Evolutionary conservation across 2,797 vertebrate genomes (phyloP).

Genomic region (Lycodopsis pacificus): DNA sequence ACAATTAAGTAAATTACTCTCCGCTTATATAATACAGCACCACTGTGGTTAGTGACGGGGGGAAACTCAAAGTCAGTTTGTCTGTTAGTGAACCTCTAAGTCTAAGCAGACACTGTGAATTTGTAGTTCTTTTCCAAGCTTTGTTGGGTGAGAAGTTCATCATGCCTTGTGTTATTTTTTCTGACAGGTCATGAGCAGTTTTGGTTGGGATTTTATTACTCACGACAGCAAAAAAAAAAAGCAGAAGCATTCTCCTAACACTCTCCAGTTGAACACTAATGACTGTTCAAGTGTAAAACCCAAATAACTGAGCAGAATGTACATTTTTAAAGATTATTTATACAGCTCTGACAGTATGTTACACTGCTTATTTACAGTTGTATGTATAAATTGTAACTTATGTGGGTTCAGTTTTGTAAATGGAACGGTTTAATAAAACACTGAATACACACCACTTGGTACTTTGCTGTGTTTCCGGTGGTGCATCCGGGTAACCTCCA

Average conservation of each 20-base stretch:
- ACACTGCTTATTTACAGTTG: slow-evolving; percentile 55
- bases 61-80: not conserved
- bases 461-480: not conserved
- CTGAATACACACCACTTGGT: slow-evolving; percentile 19
- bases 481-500: not conserved
- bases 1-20: slow-evolving; percentile 9
- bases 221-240: not conserved
- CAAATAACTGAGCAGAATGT: slow-evolving; percentile 47
- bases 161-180: not conserved
- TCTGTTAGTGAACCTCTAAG: not conserved
- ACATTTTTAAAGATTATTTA: slow-evolving; percentile 70
- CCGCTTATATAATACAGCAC: not conserved
- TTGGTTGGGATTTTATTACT: slow-evolving; percentile 7
- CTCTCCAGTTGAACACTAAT: slow-evolving; percentile 30
- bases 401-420: slow-evolving; percentile 76
- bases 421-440: slow-evolving; percentile 80
- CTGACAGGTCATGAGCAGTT: slow-evolving; percentile 21
- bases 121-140: not conserved
- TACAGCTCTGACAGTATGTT: slow-evolving; percentile 65
- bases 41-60: not conserved
- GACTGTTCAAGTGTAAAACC: slow-evolving; percentile 13
- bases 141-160: not conserved
- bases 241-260: slow-evolving; percentile 1
- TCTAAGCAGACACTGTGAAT: not conserved
- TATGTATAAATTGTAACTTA: slow-evolving; percentile 71